These are phyloP conservation scores for Scophthalmus maximus DNA, from an alignment of 2,113 vertebrate species.

Conservation along the genomic window DNA sequence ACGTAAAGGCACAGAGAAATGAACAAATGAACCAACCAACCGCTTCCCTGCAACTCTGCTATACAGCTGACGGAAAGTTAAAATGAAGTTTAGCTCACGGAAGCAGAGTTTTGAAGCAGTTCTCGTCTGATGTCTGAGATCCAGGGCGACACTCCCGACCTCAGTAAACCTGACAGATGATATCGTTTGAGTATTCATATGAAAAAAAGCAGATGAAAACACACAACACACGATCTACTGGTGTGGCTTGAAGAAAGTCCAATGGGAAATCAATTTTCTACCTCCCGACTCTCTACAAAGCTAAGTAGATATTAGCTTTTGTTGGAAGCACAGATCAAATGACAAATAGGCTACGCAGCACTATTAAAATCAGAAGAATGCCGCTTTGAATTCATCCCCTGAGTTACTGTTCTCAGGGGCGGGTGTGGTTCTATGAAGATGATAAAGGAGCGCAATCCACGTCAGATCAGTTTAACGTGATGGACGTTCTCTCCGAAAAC, in stretches of 20 bases:
- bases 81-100: no score
- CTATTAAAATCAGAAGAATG: conserved; percentile 9
- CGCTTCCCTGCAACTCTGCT: neutral
- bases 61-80: neutral
- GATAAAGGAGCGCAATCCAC: neutral
- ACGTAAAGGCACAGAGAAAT: no score
- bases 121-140: neutral
- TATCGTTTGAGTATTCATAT: neutral
- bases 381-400: conserved; percentile 12
- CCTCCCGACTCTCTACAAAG: neutral
- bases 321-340: neutral
- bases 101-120: neutral
- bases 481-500: neutral
- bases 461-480: conserved; percentile 17
- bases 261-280: neutral
- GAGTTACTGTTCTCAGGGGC: neutral
- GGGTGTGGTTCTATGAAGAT: neutral
- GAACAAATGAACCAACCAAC: no score
- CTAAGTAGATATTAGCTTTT: no score
- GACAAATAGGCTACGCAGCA: neutral
- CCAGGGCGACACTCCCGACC: neutral
- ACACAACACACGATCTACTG: neutral
- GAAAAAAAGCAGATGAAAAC: neutral
- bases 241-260: neutral
- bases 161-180: neutral